A percentile compares a stretch with the other conserved stretches of the same genome.
Conservation (phyloP, 2,888 invertebrate species). For the Synergus umbraculus region DNA sequence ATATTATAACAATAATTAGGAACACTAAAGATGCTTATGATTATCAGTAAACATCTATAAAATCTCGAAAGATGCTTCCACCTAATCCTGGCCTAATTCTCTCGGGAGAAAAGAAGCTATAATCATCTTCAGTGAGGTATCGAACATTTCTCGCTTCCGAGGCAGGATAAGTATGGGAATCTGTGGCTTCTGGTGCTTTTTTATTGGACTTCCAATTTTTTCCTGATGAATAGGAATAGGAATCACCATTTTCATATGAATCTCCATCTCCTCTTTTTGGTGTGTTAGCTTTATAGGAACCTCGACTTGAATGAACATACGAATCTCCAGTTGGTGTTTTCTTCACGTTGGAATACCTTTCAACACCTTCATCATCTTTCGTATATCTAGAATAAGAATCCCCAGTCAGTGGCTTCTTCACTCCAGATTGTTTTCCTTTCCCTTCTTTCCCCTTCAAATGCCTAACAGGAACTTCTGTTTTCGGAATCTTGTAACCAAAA, state of each 20-base stretch:
- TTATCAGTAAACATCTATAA: background rate
- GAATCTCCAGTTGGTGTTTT: background rate
- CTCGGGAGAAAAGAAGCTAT: constrained; percentile 11
- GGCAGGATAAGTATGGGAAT: constrained; percentile 41
- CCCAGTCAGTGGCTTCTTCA: background rate
- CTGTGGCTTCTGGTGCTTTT: constrained; percentile 51
- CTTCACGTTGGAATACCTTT: background rate
- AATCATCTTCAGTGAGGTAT: constrained; percentile 2
- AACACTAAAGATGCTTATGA: background rate
- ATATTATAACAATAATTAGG: background rate
- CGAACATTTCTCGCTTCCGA: constrained; percentile 35
- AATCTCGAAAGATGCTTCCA: background rate
- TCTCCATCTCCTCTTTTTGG: constrained; percentile 51
- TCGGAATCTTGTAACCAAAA: constrained; percentile 60
- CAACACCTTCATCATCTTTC: background rate
- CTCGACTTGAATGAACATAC: constrained; percentile 46
- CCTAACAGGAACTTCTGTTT: constrained; percentile 48
- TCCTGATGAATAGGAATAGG: constrained; percentile 54
- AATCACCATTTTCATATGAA: constrained; percentile 53
- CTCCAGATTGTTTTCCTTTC: background rate
- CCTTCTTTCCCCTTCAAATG: background rate
- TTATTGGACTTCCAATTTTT: constrained; percentile 56
- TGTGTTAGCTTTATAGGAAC: constrained; percentile 56
- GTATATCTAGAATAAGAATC: constrained; percentile 10
- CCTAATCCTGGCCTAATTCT: constrained; percentile 5